phyloP scores from a whole-genome alignment of 1,140 invertebrate species.

The Eulimnadia texana region DNA sequence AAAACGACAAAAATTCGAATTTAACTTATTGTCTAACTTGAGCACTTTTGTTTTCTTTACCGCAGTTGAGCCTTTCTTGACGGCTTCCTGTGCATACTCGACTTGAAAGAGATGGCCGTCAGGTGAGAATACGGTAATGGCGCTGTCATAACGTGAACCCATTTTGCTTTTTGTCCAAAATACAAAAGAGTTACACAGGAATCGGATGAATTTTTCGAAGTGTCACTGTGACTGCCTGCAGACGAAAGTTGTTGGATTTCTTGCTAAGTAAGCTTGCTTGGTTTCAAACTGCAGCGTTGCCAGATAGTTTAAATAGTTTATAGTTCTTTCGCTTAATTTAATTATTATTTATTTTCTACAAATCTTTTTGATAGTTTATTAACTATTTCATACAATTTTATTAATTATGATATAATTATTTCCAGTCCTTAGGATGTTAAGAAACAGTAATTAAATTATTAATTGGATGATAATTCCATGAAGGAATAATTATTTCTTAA shows the following conservation, averaged over 20 bases:
- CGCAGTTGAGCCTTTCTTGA: conserved; percentile 97
- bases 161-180: neutral
- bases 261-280: neutral
- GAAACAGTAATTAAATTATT: no score
- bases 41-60: conserved; percentile 42
- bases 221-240: conserved; percentile 5
- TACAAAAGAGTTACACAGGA: neutral
- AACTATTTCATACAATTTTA: no score
- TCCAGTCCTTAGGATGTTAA: no score
- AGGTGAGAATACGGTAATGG: conserved; percentile 99
- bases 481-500: no score
- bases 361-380: no score
- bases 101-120: conserved; percentile 99
- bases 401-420: no score
- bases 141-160: conserved; percentile 66
- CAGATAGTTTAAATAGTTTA: neutral
- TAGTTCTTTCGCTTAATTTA: neutral
- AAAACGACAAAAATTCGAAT: conserved; percentile 10
- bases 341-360: neutral
- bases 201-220: neutral
- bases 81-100: conserved; percentile 99
- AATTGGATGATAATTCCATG: no score
- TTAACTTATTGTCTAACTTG: neutral
- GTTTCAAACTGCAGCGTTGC: neutral
- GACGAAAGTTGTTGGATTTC: neutral